Conservation (phyloP, 2,888 invertebrate genomes). For the Protodeltote pygarga region DNA sequence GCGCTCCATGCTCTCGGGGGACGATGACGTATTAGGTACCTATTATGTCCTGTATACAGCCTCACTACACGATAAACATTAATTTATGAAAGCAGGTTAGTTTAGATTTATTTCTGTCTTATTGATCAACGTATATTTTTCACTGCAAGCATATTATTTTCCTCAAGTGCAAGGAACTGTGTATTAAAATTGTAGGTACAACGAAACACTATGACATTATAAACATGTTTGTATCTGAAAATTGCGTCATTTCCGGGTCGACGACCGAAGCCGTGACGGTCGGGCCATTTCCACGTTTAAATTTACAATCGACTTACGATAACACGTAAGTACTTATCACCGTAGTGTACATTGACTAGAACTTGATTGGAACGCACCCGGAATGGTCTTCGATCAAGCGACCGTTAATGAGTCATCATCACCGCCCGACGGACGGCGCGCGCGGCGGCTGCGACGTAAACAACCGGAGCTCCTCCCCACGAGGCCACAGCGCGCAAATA, state of each 20-base stretch:
- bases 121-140: too few relatives aligned
- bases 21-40: too few relatives aligned
- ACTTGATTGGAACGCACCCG: slow-evolving; percentile 55
- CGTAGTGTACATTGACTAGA: slow-evolving; percentile 34
- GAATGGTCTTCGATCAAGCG: slow-evolving; percentile 57
- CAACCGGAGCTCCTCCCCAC: slow-evolving; percentile 68
- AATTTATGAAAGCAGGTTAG: too few relatives aligned
- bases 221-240: slow-evolving; percentile 9
- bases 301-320: slow-evolving; percentile 23
- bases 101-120: too few relatives aligned
- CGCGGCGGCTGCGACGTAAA: slow-evolving; percentile 65
- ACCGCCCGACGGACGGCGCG: too few relatives aligned
- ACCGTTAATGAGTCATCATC: slow-evolving; percentile 74
- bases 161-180: not conserved
- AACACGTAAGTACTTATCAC: slow-evolving; percentile 30
- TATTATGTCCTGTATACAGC: too few relatives aligned
- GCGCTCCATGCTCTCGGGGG: too few relatives aligned
- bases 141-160: too few relatives aligned
- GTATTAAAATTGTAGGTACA: not conserved
- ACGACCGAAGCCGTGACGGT: slow-evolving; percentile 65
- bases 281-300: slow-evolving; percentile 33
- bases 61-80: too few relatives aligned
- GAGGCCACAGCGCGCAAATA: slow-evolving; percentile 74
- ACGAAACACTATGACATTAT: slow-evolving; percentile 4
- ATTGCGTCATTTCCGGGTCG: slow-evolving; percentile 68